These are phyloP conservation scores for Wasmannia auropunctata DNA, from an alignment of 1,140 invertebrate genomes.

Conservation along the genomic window DNA sequence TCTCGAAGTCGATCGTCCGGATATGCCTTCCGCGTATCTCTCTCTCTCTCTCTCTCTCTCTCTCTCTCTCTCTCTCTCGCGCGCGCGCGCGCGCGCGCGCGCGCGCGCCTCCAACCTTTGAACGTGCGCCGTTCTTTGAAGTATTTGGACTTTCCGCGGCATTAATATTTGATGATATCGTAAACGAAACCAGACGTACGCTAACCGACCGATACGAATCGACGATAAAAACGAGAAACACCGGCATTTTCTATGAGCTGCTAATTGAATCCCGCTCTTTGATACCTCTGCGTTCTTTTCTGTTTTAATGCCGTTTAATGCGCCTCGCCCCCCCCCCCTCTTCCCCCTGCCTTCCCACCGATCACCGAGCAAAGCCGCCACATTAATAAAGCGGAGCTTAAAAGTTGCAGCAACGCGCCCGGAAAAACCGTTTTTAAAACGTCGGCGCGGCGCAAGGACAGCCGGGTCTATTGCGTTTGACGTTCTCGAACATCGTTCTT, in stretches of 20 bases:
- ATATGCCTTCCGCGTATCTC: conserved; percentile 41
- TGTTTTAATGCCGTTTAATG: conserved; percentile 24
- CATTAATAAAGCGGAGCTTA: conserved; percentile 38
- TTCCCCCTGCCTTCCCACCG: not conserved
- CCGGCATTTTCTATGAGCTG: conserved; percentile 48
- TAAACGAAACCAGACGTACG: conserved; percentile 46
- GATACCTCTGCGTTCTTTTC: conserved; percentile 23
- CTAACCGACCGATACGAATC: not conserved
- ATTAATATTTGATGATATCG: conserved; percentile 70
- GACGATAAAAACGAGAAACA: conserved; percentile 27
- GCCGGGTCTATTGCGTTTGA: conserved; percentile 37
- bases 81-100: too few species aligned
- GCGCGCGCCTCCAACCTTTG: conserved; percentile 53
- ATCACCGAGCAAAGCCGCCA: not conserved
- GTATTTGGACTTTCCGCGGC: conserved; percentile 16
- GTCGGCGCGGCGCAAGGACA: not conserved
- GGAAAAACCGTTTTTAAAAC: conserved; percentile 47
- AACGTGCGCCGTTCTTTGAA: conserved; percentile 58
- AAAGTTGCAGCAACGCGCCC: conserved; percentile 10
- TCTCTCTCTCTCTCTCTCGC: too few species aligned
- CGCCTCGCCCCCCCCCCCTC: not conserved
- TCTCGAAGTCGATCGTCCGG: conserved; percentile 53
- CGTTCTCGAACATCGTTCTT: conserved; percentile 17
- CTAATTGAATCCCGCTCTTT: conserved; percentile 55
- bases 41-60: too few species aligned